Evolutionary conservation across 2,113 vertebrate species (phyloP).

Genomic region (Columbina picui): DNA sequence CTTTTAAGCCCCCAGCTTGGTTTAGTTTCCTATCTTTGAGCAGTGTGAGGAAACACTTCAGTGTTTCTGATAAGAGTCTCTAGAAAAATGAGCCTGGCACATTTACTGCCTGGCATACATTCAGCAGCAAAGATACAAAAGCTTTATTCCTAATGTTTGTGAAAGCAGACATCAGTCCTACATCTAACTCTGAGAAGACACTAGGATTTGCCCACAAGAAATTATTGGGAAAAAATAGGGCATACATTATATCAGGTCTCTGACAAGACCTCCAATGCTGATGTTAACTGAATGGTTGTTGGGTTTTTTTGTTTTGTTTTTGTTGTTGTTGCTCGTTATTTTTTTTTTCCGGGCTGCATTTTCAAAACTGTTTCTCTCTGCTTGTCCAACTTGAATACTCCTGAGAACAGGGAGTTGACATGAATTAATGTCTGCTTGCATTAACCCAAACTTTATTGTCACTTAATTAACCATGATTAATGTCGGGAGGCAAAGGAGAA

Average conservation of each 20-base stretch:
- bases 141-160: not conserved
- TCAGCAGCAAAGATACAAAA: not conserved
- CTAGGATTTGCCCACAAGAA: not conserved
- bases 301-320: too few species aligned
- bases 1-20: not conserved
- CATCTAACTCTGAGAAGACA: not conserved
- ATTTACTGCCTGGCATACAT: not conserved
- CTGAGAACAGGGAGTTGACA: not conserved
- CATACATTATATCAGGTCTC: not conserved
- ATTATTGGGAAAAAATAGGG: not conserved
- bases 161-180: not conserved
- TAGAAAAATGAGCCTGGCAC: not conserved
- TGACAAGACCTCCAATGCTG: slow-evolving; percentile 12
- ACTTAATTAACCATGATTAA: slow-evolving; percentile 52
- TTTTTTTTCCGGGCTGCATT: not conserved
- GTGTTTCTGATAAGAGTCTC: not conserved
- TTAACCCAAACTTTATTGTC: not conserved
- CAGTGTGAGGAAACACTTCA: not conserved
- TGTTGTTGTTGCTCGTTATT: too few species aligned
- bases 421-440: slow-evolving; percentile 50
- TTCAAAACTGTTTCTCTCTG: not conserved
- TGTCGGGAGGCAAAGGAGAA: slow-evolving; percentile 34
- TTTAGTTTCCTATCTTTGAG: not conserved
- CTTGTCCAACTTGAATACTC: slow-evolving; percentile 7
- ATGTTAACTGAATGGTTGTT: not conserved